phyloP scores from a whole-genome alignment of 2,888 invertebrate species.

The Crocallis elinguaria region DNA sequence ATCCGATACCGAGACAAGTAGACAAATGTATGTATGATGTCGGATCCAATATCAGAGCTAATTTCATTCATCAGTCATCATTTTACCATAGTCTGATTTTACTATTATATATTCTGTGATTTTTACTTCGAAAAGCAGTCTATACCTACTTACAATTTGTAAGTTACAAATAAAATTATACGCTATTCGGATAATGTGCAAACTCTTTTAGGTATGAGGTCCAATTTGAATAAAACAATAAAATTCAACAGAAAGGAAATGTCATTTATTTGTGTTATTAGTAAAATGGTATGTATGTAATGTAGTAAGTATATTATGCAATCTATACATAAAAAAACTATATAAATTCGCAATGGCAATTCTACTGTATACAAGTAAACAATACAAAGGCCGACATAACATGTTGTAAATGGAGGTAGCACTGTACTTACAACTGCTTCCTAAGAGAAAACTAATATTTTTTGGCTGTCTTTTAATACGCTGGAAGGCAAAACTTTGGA shows the following conservation, averaged over 20 bases:
- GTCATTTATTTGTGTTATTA: conserved; percentile 64
- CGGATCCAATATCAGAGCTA: too few species aligned
- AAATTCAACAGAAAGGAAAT: conserved; percentile 65
- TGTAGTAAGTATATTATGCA: conserved; percentile 39
- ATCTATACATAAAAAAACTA: conserved; percentile 11
- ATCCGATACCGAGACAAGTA: too few species aligned
- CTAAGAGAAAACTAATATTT: conserved; percentile 32
- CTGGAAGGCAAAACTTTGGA: conserved; percentile 44
- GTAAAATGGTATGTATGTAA: conserved; percentile 39
- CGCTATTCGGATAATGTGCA: too few species aligned
- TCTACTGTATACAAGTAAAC: conserved; percentile 11
- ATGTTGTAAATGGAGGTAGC: conserved; percentile 24
- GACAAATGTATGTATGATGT: too few species aligned
- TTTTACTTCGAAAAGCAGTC: too few species aligned
- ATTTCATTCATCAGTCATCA: too few species aligned
- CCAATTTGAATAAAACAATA: conserved; percentile 44
- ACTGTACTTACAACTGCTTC: conserved; percentile 36
- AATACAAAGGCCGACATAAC: conserved; percentile 14
- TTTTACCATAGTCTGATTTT: too few species aligned
- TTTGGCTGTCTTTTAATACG: conserved; percentile 41
- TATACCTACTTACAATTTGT: too few species aligned
- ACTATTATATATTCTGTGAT: too few species aligned
- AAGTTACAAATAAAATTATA: too few species aligned
- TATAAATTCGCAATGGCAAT: conserved; percentile 17
- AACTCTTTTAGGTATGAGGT: too few species aligned